Percentiles rank a stretch among this genome's conserved stretches.
Evolutionary conservation across 1,140 invertebrate genomes (phyloP).

Genomic region (Atta texana): DNA sequence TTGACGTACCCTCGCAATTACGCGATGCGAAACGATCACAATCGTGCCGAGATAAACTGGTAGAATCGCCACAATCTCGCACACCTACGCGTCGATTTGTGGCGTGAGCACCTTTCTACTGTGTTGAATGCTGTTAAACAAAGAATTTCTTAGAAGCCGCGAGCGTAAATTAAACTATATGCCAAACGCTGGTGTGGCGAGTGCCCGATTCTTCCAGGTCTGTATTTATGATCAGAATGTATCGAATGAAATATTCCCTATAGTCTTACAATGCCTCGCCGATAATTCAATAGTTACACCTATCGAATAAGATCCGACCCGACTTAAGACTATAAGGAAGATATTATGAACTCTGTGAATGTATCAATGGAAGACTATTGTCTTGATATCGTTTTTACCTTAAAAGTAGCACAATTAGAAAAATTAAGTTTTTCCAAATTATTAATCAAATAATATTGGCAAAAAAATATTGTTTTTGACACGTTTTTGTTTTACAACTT

Average conservation of each 20-base stretch:
- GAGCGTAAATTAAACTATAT: slow-evolving; percentile 59
- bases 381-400: background rate
- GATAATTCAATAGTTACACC: slow-evolving; percentile 51
- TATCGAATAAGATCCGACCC: slow-evolving; percentile 16
- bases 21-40: slow-evolving; percentile 38
- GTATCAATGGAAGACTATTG: background rate
- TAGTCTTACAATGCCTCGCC: background rate
- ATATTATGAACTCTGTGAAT: background rate
- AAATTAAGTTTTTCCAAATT: too few relatives aligned
- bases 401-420: too few relatives aligned
- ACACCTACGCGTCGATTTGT: slow-evolving; percentile 50
- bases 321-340: background rate
- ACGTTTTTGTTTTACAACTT: too few relatives aligned
- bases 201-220: slow-evolving; percentile 20
- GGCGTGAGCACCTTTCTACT: slow-evolving; percentile 28
- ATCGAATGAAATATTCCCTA: slow-evolving; percentile 27
- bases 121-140: slow-evolving; percentile 48
- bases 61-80: slow-evolving; percentile 53
- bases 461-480: too few relatives aligned
- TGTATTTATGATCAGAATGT: slow-evolving; percentile 35
- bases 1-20: slow-evolving; percentile 58
- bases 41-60: slow-evolving; percentile 39
- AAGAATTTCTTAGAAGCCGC: slow-evolving; percentile 43
- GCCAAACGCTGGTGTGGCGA: background rate
- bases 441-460: too few relatives aligned